phyloP scores from a whole-genome alignment of 2,888 invertebrate species.

The Sisyra nigra region DNA sequence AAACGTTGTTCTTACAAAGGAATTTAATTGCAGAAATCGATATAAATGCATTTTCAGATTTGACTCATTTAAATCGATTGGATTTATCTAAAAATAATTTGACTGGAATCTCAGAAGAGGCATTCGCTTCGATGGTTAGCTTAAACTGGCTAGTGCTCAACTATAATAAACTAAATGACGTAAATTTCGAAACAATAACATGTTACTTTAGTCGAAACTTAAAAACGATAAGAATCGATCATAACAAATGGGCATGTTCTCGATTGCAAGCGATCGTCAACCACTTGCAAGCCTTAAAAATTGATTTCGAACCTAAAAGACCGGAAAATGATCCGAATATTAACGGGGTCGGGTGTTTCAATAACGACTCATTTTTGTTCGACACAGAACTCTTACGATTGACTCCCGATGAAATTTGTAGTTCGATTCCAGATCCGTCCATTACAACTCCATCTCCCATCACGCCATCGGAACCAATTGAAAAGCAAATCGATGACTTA shows the following conservation, averaged over 20 bases:
- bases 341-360: not conserved
- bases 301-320: not conserved
- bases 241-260: conserved; percentile 1
- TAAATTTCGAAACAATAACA: not conserved
- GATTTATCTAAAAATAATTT: conserved; percentile 9
- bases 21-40: conserved; percentile 9
- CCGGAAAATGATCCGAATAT: not conserved
- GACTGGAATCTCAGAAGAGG: not conserved
- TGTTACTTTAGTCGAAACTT: conserved; percentile 5
- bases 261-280: not conserved
- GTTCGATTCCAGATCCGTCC: conserved; percentile 1
- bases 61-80: conserved; percentile 7
- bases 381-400: not conserved
- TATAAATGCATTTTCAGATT: conserved; percentile 5
- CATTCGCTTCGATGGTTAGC: not conserved
- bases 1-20: conserved; percentile 4
- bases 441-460: not conserved
- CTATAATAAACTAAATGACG: not conserved
- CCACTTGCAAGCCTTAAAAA: not conserved
- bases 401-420: not conserved
- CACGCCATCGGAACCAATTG: not conserved
- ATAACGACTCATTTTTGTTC: not conserved
- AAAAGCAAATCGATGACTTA: not conserved
- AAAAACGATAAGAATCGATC: not conserved
- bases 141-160: not conserved